Conservation (phyloP, 2,797 vertebrate genomes). For the Cuniculus paca region DNA sequence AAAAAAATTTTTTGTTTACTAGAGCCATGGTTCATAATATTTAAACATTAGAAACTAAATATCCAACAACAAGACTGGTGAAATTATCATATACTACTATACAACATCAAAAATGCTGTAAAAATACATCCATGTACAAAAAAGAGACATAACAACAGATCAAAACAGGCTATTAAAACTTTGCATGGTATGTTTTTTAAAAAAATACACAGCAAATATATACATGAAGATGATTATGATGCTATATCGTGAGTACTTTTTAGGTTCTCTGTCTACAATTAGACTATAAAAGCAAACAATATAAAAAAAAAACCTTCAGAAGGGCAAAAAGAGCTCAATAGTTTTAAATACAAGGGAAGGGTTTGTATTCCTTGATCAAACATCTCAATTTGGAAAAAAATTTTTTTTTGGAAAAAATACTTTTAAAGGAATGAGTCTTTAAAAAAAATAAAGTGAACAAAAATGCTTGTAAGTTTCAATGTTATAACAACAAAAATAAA, state of each 20-base stretch:
- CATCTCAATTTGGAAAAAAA: not conserved
- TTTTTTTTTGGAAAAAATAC: not conserved
- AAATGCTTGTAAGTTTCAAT: not conserved
- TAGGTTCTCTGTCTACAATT: not conserved
- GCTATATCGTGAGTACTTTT: not conserved
- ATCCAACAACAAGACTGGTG: not conserved
- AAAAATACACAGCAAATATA: not conserved
- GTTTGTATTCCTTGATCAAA: not conserved
- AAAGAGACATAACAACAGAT: not conserved
- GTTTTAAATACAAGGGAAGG: constrained; percentile 15
- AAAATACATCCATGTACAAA: not conserved
- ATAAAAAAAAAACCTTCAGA: not conserved
- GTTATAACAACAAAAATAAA: not conserved
- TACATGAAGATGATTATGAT: not conserved
- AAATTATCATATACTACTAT: not conserved
- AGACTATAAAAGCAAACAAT: not conserved
- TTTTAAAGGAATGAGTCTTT: not conserved
- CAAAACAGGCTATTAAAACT: not conserved
- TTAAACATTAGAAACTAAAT: constrained; percentile 42
- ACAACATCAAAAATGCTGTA: not conserved
- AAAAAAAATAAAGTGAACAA: not conserved
- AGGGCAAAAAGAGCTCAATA: not conserved
- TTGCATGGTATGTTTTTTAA: not conserved
- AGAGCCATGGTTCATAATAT: not conserved
- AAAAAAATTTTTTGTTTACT: not conserved